phyloP scores from a whole-genome alignment of 2,888 invertebrate species.

The Cataglyphis cursor region DNA sequence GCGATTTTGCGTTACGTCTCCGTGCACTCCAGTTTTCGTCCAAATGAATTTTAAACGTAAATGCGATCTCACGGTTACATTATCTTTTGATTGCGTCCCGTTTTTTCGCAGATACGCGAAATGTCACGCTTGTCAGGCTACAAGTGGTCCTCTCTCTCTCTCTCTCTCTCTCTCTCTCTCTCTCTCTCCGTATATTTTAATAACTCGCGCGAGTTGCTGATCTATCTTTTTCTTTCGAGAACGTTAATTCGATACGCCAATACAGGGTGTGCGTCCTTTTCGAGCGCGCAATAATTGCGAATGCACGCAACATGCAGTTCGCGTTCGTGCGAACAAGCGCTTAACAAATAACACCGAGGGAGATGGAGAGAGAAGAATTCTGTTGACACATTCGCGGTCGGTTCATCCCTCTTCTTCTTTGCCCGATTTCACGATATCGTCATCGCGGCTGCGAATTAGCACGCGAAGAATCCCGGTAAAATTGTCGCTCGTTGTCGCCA shows the following conservation, averaged over 20 bases:
- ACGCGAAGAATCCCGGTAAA: constrained; percentile 55
- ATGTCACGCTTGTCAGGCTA: constrained; percentile 17
- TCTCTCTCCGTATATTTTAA: background rate
- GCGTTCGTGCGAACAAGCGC: constrained; percentile 58
- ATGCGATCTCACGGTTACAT: constrained; percentile 4
- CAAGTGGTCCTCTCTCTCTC: background rate
- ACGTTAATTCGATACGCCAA: constrained; percentile 57
- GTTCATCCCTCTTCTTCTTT: constrained; percentile 19
- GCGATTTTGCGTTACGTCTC: constrained; percentile 28
- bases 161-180: background rate
- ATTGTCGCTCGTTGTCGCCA: constrained; percentile 67
- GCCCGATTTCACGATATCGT: constrained; percentile 44
- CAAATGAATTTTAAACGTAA: constrained; percentile 47
- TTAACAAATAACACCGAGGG: constrained; percentile 11
- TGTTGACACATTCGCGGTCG: constrained; percentile 53
- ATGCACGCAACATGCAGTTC: constrained; percentile 52
- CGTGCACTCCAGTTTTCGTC: constrained; percentile 64
- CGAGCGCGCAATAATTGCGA: constrained; percentile 55
- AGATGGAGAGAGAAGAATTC: constrained; percentile 32
- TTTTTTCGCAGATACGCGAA: constrained; percentile 41
- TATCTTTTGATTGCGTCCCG: constrained; percentile 1
- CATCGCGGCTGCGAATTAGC: constrained; percentile 67
- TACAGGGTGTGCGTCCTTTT: constrained; percentile 44
- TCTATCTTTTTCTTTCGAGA: constrained; percentile 20
- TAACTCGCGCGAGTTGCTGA: constrained; percentile 42